A percentile compares a stretch with the other conserved stretches of the same genome.
These are phyloP conservation scores for Falco novaeseelandiae DNA, from an alignment of 2,797 vertebrate species.

Conservation along the genomic window DNA sequence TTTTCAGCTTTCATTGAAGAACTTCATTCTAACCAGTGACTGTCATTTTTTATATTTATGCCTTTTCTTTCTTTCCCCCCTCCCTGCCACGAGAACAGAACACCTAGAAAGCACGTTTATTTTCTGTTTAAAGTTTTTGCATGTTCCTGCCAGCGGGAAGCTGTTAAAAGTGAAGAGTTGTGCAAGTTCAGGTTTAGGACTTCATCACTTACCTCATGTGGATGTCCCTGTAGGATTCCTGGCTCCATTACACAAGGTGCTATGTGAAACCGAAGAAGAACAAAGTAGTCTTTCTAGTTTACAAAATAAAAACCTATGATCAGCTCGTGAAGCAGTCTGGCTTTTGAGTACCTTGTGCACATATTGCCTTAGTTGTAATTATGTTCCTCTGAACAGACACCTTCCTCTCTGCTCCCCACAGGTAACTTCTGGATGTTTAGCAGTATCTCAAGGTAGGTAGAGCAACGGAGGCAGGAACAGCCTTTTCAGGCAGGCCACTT, in stretches of 20 bases:
- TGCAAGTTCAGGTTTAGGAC: neutral
- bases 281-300: neutral
- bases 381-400: neutral
- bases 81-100: neutral
- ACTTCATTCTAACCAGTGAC: neutral
- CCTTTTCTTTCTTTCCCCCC: fast-evolving
- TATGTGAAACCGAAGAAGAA: neutral
- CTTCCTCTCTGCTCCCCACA: neutral
- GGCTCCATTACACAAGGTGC: neutral
- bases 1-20: neutral
- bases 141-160: neutral
- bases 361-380: neutral
- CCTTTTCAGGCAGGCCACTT: neutral
- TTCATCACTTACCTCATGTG: neutral
- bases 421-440: neutral
- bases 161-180: neutral
- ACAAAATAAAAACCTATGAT: neutral
- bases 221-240: neutral
- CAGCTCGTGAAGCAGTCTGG: neutral
- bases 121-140: neutral
- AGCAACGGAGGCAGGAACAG: neutral
- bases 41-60: neutral
- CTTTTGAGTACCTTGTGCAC: neutral
- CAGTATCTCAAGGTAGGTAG: neutral
- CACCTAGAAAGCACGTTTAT: neutral